Conservation (phyloP, 2,888 invertebrate species). For the Cerastis leucographa region DNA sequence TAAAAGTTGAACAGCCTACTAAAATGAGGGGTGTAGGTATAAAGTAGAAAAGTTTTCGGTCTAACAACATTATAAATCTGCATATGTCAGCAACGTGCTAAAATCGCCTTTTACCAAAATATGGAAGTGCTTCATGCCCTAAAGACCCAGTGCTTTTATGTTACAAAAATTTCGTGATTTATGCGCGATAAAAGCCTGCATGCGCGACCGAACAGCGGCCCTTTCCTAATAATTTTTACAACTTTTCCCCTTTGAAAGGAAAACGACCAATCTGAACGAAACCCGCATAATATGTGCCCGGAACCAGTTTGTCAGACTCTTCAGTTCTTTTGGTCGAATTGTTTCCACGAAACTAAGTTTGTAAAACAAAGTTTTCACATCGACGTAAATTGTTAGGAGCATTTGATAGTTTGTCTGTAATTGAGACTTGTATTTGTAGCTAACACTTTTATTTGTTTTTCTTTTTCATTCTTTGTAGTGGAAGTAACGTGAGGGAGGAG, state of each 20-base stretch:
- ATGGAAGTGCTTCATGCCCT: slow-evolving; percentile 18
- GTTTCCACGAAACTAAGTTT: slow-evolving; percentile 47
- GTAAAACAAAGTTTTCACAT: slow-evolving; percentile 48
- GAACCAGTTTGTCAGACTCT: slow-evolving; percentile 37
- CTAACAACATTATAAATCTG: slow-evolving; percentile 4
- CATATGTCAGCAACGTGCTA: slow-evolving; percentile 35
- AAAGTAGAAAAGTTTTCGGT: neutral
- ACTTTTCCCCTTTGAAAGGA: slow-evolving; percentile 46
- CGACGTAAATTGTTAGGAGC: slow-evolving; percentile 39
- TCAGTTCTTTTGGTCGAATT: slow-evolving; percentile 38
- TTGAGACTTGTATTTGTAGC: slow-evolving; percentile 12
- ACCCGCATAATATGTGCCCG: slow-evolving; percentile 48
- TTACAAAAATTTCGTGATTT: slow-evolving; percentile 59
- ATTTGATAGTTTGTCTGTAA: slow-evolving; percentile 49
- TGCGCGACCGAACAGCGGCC: slow-evolving; percentile 45
- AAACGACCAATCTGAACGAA: slow-evolving; percentile 37
- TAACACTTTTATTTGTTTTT: slow-evolving; percentile 16
- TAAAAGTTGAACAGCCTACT: slow-evolving; percentile 9
- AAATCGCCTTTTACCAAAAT: slow-evolving; percentile 36
- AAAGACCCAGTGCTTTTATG: slow-evolving; percentile 48
- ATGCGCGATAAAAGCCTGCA: slow-evolving; percentile 61
- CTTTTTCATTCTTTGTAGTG: slow-evolving; percentile 7
- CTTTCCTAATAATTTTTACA: slow-evolving; percentile 54
- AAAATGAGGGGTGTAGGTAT: slow-evolving; percentile 5
- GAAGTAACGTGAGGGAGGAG: slow-evolving; percentile 1